Evolutionary conservation across 2,113 vertebrate species (phyloP), one percentile per base, ranked within the genome.

Genomic region (Brienomyrus brachyistius): DNA sequence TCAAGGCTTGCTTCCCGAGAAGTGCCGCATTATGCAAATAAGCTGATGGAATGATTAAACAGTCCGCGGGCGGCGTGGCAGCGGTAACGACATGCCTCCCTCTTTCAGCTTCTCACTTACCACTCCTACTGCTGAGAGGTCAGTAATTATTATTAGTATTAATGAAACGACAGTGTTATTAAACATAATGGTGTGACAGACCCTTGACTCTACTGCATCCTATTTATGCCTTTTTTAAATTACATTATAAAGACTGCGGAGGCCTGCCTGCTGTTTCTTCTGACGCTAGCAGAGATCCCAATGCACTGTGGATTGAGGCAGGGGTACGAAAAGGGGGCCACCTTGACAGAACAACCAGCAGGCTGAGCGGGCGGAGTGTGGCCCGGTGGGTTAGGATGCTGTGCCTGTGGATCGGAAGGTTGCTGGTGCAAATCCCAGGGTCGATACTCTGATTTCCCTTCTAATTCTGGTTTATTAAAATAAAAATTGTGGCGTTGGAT

Each of bases 21-120:
- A 91, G 92, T 77, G 90, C 91, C 88, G 35, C 87, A 92, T 93
- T 93, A 94, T 92, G 91, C 91, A 92, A 94, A 94, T 91, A 1
- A 89, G 56, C 50, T 21, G n/a, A 35, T 54, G 88, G 31, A 5
- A 89, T 93, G 88, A 93, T 90, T 90, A 92, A 92, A 89, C 80
- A 91, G 92, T 92, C 48, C 86, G 92, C 91, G 90, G 90, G 91
- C 6, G 35, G 74, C 89, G 90, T 66, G 91, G 90, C 92, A 90
- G 3, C 48, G 0, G 31, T 1, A 43, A 87, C 31, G 13, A 7
- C 17, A 13, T 4, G 15, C n/a, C 51, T 56, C 11, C 86, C 86
- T 56, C 51, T 87, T 77, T 35, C 27, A 35, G 51, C 86, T 40
- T 35, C 40, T 66, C 19, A n/a, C 87, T 40, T 45, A 10, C 13